Evolutionary conservation across 1,140 invertebrate genomes (phyloP).

Genomic region (Paraescarpia echinospica): DNA sequence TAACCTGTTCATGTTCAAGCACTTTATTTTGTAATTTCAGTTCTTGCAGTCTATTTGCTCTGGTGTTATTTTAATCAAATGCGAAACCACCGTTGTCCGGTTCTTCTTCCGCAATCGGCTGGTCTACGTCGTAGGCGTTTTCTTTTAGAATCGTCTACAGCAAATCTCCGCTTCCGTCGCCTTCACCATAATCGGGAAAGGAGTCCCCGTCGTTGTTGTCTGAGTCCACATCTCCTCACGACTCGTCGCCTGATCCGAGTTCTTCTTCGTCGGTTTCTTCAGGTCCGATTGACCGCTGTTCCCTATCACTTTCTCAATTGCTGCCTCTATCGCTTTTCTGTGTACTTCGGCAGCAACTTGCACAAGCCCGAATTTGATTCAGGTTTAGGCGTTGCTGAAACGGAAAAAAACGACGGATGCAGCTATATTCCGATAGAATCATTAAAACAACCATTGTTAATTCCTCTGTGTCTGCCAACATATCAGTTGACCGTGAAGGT

Average conservation of each 20-base stretch:
- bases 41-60: background rate
- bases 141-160: background rate
- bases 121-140: background rate
- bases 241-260: background rate
- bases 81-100: background rate
- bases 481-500: too few relatives aligned
- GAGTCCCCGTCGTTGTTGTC: background rate
- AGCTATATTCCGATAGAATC: too few relatives aligned
- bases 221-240: background rate
- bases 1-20: background rate
- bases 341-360: background rate
- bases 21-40: background rate
- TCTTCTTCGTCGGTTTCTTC: background rate
- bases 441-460: too few relatives aligned
- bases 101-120: background rate
- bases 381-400: background rate
- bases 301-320: background rate
- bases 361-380: background rate
- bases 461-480: too few relatives aligned
- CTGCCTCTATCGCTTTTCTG: background rate
- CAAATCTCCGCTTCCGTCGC: background rate
- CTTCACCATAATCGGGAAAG: background rate
- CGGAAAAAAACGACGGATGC: background rate
- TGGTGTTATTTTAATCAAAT: background rate
- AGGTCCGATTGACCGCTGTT: background rate